phyloP scores from a whole-genome alignment of 2,113 vertebrate species.

The Crypturellus undulatus region DNA sequence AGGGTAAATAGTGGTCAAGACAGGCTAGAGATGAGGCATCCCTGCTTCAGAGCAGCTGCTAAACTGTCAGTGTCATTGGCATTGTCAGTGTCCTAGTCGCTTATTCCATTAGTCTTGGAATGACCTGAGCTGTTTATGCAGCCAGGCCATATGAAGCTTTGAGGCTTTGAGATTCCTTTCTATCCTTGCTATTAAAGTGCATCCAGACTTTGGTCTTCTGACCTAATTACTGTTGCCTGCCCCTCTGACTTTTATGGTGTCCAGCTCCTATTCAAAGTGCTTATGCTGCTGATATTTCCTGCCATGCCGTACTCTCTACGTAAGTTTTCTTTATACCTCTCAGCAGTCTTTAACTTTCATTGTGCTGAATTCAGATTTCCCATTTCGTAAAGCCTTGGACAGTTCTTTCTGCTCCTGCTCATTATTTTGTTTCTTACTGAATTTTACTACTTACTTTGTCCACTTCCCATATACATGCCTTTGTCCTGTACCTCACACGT shows the following conservation, averaged over 20 bases:
- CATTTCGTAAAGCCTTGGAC: accelerated
- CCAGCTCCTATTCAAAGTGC: neutral
- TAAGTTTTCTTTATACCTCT: neutral
- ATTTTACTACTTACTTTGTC: neutral
- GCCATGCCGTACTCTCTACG: neutral
- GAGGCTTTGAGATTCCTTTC: neutral
- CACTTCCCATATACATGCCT: neutral
- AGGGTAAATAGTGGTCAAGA: neutral
- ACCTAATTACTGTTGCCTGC: neutral
- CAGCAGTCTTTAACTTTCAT: neutral
- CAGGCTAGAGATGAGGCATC: neutral
- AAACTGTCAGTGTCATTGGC: neutral
- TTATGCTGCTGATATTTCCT: neutral
- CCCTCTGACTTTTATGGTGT: neutral
- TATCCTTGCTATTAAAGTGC: neutral
- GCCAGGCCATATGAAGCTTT: neutral
- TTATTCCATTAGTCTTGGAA: neutral
- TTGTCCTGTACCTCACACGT: neutral
- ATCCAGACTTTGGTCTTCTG: neutral
- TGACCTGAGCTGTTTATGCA: neutral
- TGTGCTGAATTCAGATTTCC: neutral
- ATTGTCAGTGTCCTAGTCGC: neutral
- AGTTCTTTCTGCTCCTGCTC: neutral
- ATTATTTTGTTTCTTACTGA: neutral
- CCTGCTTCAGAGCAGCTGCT: neutral